Evolutionary conservation across 2,797 vertebrate species (phyloP), one percentile per base, ranked within the genome.

Genomic region (Etheostoma perlongum): DNA sequence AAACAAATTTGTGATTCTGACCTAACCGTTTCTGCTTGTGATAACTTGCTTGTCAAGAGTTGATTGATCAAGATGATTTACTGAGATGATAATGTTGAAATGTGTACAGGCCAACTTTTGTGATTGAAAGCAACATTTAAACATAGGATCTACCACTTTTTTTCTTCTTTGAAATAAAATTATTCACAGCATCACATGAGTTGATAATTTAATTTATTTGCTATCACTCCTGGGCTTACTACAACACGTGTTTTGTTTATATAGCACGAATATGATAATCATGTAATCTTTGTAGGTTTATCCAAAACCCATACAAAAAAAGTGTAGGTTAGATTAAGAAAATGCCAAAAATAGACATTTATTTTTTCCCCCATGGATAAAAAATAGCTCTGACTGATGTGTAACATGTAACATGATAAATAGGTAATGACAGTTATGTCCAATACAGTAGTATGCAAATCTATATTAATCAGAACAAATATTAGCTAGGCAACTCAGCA

Each of bases 151-250:
- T 25, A 51, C 9, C 53, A 55, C 16, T 30, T 71, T 76, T 68
- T 44, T 72, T 61, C 58, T 59, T 76, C 48, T 77, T 79, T 88
- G 30, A 77, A 81, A 81, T 85, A 71, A 83, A 85, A 54, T 53
- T 53, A 63, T 61, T 1, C 47, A 4, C 25, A 72, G n/a, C 27
- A 25, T 53, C 27, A 60, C 13, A 67, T n/a, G 2, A 67, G 19
- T 33, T 47, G 14, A 64, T 25, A 8, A 58, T 64, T 44, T 18
- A 14, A 58, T 58, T 51, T 21, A 9, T 44, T 59, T 60, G 40
- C 25, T 46, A 54, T 47, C 25, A 6, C 21, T 54, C 33, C 10
- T 48, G 16, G 48, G 18, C 23, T 12, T 21, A 46, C 5, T 9
- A 67, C 46, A 42, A 27, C 52, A 27, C 9, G 23, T 19, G 36